Percentiles rank a stretch among this genome's conserved stretches.
These are phyloP conservation scores for Eilema griseolum DNA, from an alignment of 2,888 invertebrate species.

Conservation along the genomic window DNA sequence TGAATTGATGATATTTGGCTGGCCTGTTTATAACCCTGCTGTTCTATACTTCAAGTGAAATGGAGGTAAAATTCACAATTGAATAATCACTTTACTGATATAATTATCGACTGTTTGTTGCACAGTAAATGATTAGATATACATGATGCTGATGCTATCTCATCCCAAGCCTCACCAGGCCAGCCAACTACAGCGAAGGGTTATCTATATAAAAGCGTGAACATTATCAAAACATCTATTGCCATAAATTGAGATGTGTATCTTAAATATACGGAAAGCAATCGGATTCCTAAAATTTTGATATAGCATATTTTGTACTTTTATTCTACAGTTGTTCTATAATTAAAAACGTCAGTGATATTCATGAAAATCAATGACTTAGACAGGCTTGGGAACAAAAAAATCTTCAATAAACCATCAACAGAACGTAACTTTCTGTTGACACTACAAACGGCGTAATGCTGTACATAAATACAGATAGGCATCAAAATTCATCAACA, in stretches of 20 bases:
- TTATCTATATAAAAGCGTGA: not conserved
- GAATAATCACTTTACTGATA: too few species aligned
- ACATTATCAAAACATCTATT: not conserved
- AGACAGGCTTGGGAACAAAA: not conserved
- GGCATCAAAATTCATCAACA: not conserved
- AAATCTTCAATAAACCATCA: not conserved
- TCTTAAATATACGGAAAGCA: conserved; percentile 2
- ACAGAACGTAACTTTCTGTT: not conserved
- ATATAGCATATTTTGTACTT: conserved; percentile 22
- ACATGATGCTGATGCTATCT: too few species aligned
- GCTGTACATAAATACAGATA: not conserved
- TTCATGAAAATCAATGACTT: not conserved
- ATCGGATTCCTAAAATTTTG: conserved; percentile 23
- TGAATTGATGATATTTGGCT: not conserved
- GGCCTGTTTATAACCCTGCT: not conserved
- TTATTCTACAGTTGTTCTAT: conserved; percentile 24
- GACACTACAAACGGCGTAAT: not conserved
- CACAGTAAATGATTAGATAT: too few species aligned
- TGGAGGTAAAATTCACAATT: too few species aligned
- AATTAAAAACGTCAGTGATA: not conserved
- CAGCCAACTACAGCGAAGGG: not conserved
- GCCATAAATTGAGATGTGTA: not conserved
- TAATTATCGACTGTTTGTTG: too few species aligned
- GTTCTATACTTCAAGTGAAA: not conserved
- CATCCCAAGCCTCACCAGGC: not conserved